A percentile compares a stretch with the other conserved stretches of the same genome.
phyloP scores from a whole-genome alignment of 2,797 vertebrate species.

The Meda fulgida region DNA sequence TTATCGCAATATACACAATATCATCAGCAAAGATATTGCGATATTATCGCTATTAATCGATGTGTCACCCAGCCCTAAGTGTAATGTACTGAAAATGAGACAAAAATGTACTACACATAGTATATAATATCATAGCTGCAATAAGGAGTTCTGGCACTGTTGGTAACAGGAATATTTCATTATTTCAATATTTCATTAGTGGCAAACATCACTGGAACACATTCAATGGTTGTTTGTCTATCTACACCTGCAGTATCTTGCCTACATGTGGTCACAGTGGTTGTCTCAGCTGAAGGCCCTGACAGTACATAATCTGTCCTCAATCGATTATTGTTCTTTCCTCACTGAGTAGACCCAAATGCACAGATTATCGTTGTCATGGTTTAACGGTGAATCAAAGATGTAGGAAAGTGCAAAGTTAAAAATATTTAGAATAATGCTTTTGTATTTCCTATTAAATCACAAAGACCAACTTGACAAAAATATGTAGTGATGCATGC shows the following conservation, averaged over 20 bases:
- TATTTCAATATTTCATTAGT: neutral
- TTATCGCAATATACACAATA: neutral
- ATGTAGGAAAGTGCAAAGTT: neutral
- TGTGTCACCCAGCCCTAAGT: neutral
- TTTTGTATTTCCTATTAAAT: neutral
- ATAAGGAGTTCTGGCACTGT: neutral
- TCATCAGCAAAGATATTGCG: no score
- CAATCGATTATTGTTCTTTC: neutral
- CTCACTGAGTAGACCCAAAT: neutral
- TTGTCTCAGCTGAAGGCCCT: neutral
- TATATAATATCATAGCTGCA: neutral
- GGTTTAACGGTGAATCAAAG: neutral
- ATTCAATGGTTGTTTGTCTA: neutral
- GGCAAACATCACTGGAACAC: neutral
- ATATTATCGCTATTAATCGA: neutral
- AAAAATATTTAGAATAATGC: neutral
- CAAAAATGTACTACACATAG: neutral
- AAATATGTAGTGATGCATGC: neutral
- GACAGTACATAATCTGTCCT: neutral
- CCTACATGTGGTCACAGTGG: neutral
- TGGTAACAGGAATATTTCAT: neutral
- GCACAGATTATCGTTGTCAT: neutral
- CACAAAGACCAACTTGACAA: neutral
- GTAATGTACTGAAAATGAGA: neutral
- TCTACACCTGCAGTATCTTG: neutral